Evolutionary conservation across 2,888 invertebrate genomes (phyloP).

Genomic region (Aromia moschata): DNA sequence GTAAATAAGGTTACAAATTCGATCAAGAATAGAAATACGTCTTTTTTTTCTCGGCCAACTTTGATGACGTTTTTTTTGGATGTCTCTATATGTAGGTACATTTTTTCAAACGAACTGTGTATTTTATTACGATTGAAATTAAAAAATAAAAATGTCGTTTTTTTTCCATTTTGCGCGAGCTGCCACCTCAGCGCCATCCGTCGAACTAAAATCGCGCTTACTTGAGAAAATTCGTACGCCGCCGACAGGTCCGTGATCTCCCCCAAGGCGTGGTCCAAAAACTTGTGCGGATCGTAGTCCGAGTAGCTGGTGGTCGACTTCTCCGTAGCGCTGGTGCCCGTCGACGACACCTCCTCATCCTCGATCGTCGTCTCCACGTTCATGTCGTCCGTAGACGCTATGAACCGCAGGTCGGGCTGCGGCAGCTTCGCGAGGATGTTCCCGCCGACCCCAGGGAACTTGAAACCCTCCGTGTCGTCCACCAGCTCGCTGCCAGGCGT

Average conservation of each 20-base stretch:
- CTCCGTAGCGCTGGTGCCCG: slow-evolving; percentile 15
- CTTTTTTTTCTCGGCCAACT: too few relatives aligned
- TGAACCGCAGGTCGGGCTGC: slow-evolving; percentile 20
- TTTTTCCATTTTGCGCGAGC: too few relatives aligned
- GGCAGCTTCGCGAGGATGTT: slow-evolving; percentile 4
- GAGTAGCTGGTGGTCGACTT: slow-evolving; percentile 26
- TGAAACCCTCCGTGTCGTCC: slow-evolving; percentile 32
- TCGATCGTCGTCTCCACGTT: slow-evolving; percentile 35
- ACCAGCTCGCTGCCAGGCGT: slow-evolving; percentile 26
- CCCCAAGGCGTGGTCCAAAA: slow-evolving; percentile 41
- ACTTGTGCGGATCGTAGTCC: slow-evolving; percentile 38
- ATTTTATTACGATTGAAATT: too few relatives aligned
- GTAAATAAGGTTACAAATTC: too few relatives aligned
- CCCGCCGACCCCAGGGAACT: too few relatives aligned
- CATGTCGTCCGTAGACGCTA: slow-evolving; percentile 33
- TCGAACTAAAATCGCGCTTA: too few relatives aligned
- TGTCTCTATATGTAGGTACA: neutral
- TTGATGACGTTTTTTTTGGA: neutral
- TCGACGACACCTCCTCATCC: slow-evolving; percentile 23
- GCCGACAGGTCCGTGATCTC: slow-evolving; percentile 25
- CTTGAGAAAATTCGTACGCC: slow-evolving; percentile 3
- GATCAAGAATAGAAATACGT: too few relatives aligned
- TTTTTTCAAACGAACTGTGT: neutral
- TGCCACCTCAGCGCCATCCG: too few relatives aligned
- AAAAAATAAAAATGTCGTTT: too few relatives aligned